phyloP scores from a whole-genome alignment of 2,113 vertebrate species.

The Hypomesus transpacificus region DNA sequence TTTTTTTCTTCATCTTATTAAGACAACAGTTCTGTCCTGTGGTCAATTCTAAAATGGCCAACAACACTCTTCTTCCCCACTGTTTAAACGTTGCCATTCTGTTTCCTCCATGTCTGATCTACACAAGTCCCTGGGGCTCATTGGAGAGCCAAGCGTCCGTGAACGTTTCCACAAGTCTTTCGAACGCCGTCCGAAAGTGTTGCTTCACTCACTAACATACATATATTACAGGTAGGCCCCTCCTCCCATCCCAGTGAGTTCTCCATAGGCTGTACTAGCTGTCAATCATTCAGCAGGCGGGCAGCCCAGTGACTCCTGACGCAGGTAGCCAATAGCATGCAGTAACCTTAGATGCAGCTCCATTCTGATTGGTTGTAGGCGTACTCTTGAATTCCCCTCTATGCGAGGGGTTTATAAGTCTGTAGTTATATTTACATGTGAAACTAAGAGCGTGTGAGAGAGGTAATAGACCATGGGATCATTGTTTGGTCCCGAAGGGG shows the following conservation, averaged over 20 bases:
- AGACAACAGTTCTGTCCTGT: no score
- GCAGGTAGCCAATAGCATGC: constrained; percentile 88
- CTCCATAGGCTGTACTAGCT: no score
- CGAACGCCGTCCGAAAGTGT: constrained; percentile 63
- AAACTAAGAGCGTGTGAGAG: constrained; percentile 67
- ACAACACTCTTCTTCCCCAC: no score
- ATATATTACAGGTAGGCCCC: constrained; percentile 2
- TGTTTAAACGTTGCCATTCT: no score
- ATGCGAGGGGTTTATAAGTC: constrained; percentile 62
- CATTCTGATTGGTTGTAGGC: constrained; percentile 60
- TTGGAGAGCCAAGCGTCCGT: not conserved
- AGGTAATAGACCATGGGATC: constrained; percentile 55
- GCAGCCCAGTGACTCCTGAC: constrained; percentile 12
- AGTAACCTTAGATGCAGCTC: constrained; percentile 60
- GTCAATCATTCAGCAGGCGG: not conserved
- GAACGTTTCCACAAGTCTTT: no score
- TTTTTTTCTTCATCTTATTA: no score
- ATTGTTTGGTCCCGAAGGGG: constrained; percentile 32
- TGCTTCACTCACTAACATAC: constrained; percentile 43
- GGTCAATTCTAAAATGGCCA: no score
- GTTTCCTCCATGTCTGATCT: no score
- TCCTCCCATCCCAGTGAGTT: no score
- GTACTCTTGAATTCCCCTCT: constrained; percentile 53
- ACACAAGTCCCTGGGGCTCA: no score
- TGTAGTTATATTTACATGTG: constrained; percentile 83